Percentiles rank a stretch among this genome's conserved stretches.
Conservation (phyloP, 1,140 invertebrate genomes). For the Cotesia typhae region DNA sequence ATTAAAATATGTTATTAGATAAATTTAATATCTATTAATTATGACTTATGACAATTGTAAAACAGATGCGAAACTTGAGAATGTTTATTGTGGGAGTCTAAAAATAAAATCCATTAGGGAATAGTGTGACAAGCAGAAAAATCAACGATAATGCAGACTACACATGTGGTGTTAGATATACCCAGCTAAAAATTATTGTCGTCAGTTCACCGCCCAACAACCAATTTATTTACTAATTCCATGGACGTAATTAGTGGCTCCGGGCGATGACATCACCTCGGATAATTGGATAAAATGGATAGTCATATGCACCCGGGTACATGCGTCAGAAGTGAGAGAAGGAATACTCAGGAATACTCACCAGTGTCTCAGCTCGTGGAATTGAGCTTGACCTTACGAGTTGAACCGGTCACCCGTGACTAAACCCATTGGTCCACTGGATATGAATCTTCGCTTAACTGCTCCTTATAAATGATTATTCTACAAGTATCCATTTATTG, state of each 20-base stretch:
- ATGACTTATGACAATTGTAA: constrained; percentile 4
- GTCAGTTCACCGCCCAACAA: constrained; percentile 6
- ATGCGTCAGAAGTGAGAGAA: constrained; percentile 16
- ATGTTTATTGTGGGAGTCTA: constrained; percentile 29
- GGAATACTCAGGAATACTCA: background rate
- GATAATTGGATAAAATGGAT: constrained; percentile 41
- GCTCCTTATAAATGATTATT: background rate
- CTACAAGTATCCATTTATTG: too few species aligned
- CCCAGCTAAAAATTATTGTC: background rate
- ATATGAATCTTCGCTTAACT: background rate
- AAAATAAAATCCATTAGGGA: constrained; percentile 33
- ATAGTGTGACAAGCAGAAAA: constrained; percentile 31
- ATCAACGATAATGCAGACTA: background rate
- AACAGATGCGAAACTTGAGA: constrained; percentile 1
- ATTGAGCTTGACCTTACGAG: constrained; percentile 39
- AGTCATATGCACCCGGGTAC: constrained; percentile 28
- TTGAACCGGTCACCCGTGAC: constrained; percentile 36
- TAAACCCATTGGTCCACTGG: constrained; percentile 14
- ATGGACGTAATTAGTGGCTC: constrained; percentile 37
- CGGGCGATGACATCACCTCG: constrained; percentile 39
- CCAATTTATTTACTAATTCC: constrained; percentile 39
- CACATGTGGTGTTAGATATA: background rate
- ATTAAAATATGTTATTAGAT: too few species aligned
- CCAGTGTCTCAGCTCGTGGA: constrained; percentile 34
- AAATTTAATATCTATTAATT: too few species aligned